Evolutionary conservation across 2,888 invertebrate genomes (phyloP), one percentile per base, ranked within the genome.

Genomic region (Hermaeophaga mercurialis): DNA sequence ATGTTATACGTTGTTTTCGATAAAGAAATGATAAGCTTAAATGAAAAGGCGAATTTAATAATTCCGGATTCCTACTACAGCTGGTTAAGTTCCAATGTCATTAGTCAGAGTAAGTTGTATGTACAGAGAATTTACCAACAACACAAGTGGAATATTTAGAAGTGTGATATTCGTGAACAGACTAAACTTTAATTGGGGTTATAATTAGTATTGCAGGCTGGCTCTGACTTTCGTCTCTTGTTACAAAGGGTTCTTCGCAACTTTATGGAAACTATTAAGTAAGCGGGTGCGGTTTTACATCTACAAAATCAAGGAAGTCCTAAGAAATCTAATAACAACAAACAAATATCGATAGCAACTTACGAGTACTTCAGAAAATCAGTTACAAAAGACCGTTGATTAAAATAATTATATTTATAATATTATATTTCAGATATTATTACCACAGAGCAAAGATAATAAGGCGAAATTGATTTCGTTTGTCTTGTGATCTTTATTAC

Each of bases 151-250:
- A 43, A 56, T 56, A 52, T 45, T 47, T 46, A 48, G 41, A 48
- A 48, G 46, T 18, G 39, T 31, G 18, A 18, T n/a, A 24, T 50
- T 43, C 18, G 34, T 6, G 41, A 43, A 36, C 43, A 41, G 38
- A 53, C 52, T 57, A 48, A 53, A 57, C 48, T 57, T 44, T 57
- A 57, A 57, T 57, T 57, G 46, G 48, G 48, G 53, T 54, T 57
- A 48, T 54, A 57, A 57, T 57, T 57, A 57, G 48, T 24, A 48
- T 33, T 53, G 39, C 57, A 54, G 44, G 53, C 57, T 57, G 57
- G 34, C 28, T 47, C 44, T 52, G 56, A 57, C 52, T 57, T 41
- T 47, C 53, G 48, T 54, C 47, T 54, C 48, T 57, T 54, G 48
- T 54, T 53, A 12, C 44, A 54, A 44, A 48, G 41, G n/a, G 24